These are phyloP conservation scores for Nixonia krombeini DNA, from an alignment of 1,140 invertebrate genomes.

Conservation along the genomic window DNA sequence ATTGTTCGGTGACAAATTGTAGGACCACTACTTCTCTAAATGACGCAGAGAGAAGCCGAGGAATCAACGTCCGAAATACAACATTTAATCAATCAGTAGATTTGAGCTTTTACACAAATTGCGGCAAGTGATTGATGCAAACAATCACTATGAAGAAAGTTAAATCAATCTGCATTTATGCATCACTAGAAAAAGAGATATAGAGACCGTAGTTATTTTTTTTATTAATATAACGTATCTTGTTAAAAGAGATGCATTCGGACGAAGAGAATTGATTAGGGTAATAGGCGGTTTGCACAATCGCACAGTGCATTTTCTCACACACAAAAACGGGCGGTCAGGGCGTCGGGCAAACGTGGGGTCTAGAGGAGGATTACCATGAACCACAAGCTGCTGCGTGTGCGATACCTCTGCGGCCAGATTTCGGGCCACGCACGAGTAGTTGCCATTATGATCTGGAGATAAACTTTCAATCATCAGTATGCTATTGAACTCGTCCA, in stretches of 20 bases:
- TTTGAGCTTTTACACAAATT: too few relatives aligned
- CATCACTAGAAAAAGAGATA: too few relatives aligned
- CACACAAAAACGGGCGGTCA: conserved; percentile 59
- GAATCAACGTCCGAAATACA: neutral
- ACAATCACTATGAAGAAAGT: too few relatives aligned
- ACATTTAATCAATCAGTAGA: conserved; percentile 1
- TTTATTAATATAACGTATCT: too few relatives aligned
- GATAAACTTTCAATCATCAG: conserved; percentile 84
- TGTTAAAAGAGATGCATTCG: neutral
- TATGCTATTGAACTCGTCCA: conserved; percentile 84
- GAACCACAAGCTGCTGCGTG: conserved; percentile 82
- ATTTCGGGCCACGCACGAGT: conserved; percentile 82
- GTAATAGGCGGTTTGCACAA: conserved; percentile 31
- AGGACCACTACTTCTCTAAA: conserved; percentile 41
- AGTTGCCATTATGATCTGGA: conserved; percentile 84
- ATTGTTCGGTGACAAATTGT: conserved; percentile 14
- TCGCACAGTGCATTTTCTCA: conserved; percentile 45
- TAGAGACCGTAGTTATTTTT: too few relatives aligned
- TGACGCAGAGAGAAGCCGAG: conserved; percentile 20
- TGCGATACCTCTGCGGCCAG: conserved; percentile 81
- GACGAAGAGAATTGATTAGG: neutral
- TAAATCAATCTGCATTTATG: too few relatives aligned
- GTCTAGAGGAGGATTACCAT: conserved; percentile 78
- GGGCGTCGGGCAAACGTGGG: conserved; percentile 59
- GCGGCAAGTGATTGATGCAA: too few relatives aligned